Base-by-base conservation (phyloP, 2,797 vertebrate genomes). In the Periophthalmus magnuspinnatus region DNA sequence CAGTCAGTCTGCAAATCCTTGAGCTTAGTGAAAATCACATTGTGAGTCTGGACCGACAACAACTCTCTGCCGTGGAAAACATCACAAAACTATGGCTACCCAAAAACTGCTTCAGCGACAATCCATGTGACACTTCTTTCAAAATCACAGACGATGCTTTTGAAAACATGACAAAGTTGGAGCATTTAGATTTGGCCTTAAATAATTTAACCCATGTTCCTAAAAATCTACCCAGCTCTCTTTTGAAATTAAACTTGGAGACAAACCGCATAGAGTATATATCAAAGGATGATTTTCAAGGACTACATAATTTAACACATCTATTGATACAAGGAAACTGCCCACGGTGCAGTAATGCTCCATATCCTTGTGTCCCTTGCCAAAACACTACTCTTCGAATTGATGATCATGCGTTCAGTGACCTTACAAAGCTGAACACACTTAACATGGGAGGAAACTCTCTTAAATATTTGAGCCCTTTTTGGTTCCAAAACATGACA, bases 271-370 rank as follows among this genome's bases (percentile, higher is more conserved):
- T 99, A 81, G 52, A 91, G 19, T 16, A 65, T 7, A 90, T 98
- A 72, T 61, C 50, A 65, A 70, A 92, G 17, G n/a, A 91, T 2
- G 95, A 96, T 81, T 95, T 99, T 50, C 72, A 17, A 11, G 81
- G 83, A 24, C 86, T 99, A 64, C 0, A 16, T 21, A 87, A 94
- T 34, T 74, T 99, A 78, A 88, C 86, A 80, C 32, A 77, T 67
- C 95, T 99, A 2, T 86, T 93, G 67, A 82, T 99, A 68, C 93
- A 95, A 76, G 96, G 96, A n/a, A 99, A 98, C 71, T 99, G 97
- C 68, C 97, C 95, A 55, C 95, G 96, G 69, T 99, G 97, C 86
- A 86, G 91, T 52, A 95, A 95, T 64, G 93, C 95, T 34, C 95
- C 95, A 0, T 96, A 85, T 80, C 94, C 95, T 7, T 98, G 97